These are phyloP conservation scores for Eidolon dupreanum DNA, from an alignment of 2,797 vertebrate species.

Conservation along the genomic window DNA sequence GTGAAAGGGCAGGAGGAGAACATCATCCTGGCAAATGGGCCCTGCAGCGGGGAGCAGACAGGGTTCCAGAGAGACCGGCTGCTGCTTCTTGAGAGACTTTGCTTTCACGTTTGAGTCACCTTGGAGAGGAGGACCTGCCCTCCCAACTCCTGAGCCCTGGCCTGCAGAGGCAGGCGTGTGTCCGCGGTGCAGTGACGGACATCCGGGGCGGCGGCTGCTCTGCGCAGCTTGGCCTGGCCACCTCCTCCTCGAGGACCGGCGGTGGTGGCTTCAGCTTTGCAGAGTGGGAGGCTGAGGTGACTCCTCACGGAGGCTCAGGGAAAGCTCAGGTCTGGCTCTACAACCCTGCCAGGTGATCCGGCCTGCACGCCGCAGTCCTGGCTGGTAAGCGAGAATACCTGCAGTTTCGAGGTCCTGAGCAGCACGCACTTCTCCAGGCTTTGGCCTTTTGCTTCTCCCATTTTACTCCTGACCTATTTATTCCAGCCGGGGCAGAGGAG, in stretches of 20 bases:
- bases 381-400: rapidly evolving
- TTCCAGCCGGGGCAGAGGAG: neutral
- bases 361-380: too few species aligned
- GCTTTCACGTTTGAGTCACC: neutral
- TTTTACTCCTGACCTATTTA: neutral
- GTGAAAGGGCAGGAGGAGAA: neutral
- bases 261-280: neutral
- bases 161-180: rapidly evolving
- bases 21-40: rapidly evolving
- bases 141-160: neutral
- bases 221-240: neutral
- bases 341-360: neutral
- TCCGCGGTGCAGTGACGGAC: rapidly evolving
- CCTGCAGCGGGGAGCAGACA: neutral
- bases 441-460: neutral
- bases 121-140: neutral
- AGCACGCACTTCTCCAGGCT: neutral
- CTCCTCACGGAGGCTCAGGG: neutral
- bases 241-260: too few species aligned
- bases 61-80: neutral
- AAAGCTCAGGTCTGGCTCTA: neutral
- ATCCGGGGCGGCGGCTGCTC: neutral
- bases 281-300: too few species aligned
- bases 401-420: neutral
- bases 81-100: neutral